Evolutionary conservation across 1,140 invertebrate genomes (phyloP).

Genomic region (Phthorimaea operculella): DNA sequence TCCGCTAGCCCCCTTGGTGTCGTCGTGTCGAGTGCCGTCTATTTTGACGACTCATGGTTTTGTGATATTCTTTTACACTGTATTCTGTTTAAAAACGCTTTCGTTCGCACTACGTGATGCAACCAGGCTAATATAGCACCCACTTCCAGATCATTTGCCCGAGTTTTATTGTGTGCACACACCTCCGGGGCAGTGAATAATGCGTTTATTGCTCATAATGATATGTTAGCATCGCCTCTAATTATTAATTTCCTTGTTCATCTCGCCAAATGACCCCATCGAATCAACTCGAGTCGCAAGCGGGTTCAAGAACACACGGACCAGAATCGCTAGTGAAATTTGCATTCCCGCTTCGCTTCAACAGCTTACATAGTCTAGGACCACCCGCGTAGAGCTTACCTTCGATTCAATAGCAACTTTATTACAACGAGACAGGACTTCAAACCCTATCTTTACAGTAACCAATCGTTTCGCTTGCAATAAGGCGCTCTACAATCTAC

Average conservation of each 20-base stretch:
- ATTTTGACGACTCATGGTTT: slow-evolving; percentile 1
- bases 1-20: slow-evolving; percentile 22
- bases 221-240: slow-evolving; percentile 7
- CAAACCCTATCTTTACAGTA: slow-evolving; percentile 24
- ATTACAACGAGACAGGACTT: slow-evolving; percentile 42
- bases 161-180: not conserved
- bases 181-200: not conserved
- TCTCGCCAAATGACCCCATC: slow-evolving; percentile 16
- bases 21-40: not conserved
- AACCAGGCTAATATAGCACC: too few species aligned
- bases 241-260: slow-evolving; percentile 17
- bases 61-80: slow-evolving; percentile 1
- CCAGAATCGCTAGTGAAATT: slow-evolving; percentile 51
- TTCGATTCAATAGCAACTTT: slow-evolving; percentile 51
- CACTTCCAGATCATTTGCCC: too few species aligned
- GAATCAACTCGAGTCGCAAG: slow-evolving; percentile 19
- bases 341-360: slow-evolving; percentile 57
- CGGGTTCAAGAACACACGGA: slow-evolving; percentile 29
- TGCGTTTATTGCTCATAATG: slow-evolving; percentile 1
- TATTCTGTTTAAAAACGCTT: not conserved
- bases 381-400: slow-evolving; percentile 54
- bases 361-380: slow-evolving; percentile 46
- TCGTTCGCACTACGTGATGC: not conserved
- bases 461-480: slow-evolving; percentile 27
- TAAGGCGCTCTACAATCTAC: slow-evolving; percentile 35